Percentiles rank a stretch among this genome's conserved stretches.
phyloP scores from a whole-genome alignment of 2,888 invertebrate species.

The Mesoligia furuncula region DNA sequence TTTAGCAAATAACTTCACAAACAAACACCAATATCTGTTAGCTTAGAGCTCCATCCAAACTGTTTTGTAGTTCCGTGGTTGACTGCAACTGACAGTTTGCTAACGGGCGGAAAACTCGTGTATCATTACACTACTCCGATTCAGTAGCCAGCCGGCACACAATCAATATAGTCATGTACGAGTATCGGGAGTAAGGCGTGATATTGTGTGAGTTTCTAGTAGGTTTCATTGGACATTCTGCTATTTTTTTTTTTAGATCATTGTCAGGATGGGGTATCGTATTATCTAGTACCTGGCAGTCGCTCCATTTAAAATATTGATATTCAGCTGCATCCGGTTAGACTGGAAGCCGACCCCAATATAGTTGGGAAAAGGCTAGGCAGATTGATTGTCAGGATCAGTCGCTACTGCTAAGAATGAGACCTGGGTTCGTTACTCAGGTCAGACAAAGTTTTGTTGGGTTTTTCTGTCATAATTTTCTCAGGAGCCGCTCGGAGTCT shows the following conservation, averaged over 20 bases:
- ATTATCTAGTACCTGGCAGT: neutral
- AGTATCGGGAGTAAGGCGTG: neutral
- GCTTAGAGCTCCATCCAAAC: conserved; percentile 18
- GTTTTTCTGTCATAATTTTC: too few species aligned
- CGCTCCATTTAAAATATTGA: too few species aligned
- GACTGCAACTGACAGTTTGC: conserved; percentile 49
- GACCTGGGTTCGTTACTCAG: neutral
- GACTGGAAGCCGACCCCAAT: neutral
- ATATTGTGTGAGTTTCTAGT: conserved; percentile 2
- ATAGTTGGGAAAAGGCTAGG: neutral
- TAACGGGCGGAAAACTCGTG: conserved; percentile 49
- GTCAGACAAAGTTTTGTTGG: too few species aligned
- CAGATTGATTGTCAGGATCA: too few species aligned
- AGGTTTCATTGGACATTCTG: neutral
- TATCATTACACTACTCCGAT: conserved; percentile 52
- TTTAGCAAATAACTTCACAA: neutral
- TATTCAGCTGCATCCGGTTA: neutral
- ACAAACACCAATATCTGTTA: neutral
- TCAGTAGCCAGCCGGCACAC: conserved; percentile 23
- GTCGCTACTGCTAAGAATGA: neutral
- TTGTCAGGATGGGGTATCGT: neutral
- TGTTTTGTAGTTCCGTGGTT: conserved; percentile 22
- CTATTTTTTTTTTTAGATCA: neutral
- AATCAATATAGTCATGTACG: conserved; percentile 41
- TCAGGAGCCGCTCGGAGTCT: neutral